Evolutionary conservation across 2,888 invertebrate genomes (phyloP).

Genomic region (Auanema freiburgensis): DNA sequence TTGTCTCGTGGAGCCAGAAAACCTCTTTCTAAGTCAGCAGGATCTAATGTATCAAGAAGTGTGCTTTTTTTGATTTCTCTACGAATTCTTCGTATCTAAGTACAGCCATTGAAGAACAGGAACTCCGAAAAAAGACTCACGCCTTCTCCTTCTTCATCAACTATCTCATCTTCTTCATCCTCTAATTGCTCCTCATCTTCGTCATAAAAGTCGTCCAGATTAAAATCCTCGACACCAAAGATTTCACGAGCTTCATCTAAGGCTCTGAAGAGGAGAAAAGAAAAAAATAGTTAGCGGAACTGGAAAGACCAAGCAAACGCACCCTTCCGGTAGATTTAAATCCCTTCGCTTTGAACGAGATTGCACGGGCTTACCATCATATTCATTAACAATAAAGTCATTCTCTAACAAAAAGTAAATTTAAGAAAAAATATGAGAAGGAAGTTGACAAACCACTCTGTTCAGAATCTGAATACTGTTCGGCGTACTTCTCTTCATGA

Average conservation of each 20-base stretch:
- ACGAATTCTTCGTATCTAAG: constrained; percentile 9
- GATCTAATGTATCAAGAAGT: constrained; percentile 74
- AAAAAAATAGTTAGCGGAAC: neutral
- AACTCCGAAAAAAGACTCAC: constrained; percentile 31
- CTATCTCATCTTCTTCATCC: constrained; percentile 63
- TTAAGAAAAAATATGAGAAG: neutral
- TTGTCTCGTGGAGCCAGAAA: constrained; percentile 92
- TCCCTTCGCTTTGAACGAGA: constrained; percentile 20
- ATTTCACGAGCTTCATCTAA: constrained; percentile 88
- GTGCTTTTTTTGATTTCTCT: constrained; percentile 37
- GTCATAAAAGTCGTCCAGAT: constrained; percentile 67
- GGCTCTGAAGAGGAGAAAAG: constrained; percentile 28
- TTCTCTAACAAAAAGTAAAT: constrained; percentile 68
- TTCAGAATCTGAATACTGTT: constrained; percentile 28
- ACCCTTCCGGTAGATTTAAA: constrained; percentile 32
- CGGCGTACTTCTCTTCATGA: constrained; percentile 78
- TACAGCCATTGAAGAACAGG: neutral
- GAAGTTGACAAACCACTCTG: constrained; percentile 31
- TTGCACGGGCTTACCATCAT: constrained; percentile 65
- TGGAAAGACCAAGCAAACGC: constrained; percentile 1
- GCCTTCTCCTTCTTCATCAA: constrained; percentile 55
- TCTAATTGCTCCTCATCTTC: constrained; percentile 57
- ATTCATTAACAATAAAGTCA: constrained; percentile 96
- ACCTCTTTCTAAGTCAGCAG: constrained; percentile 90
- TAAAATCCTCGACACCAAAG: constrained; percentile 94